phyloP scores from a whole-genome alignment of 2,888 invertebrate genomes.

The Thumatha senex region DNA sequence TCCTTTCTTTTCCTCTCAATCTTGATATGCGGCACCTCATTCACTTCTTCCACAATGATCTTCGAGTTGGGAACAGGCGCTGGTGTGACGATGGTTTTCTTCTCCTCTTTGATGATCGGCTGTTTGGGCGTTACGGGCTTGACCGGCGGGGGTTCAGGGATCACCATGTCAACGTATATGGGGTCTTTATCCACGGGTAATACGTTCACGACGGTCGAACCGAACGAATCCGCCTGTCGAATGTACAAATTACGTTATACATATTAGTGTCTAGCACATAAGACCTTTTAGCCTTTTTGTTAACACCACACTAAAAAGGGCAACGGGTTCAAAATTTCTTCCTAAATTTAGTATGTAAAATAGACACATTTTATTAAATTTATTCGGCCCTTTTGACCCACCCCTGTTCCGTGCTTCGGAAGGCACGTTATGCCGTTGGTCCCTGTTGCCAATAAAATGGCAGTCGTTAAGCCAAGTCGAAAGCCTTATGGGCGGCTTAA shows the following conservation, averaged over 20 bases:
- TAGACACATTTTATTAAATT: too few species aligned
- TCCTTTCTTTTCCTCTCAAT: conserved; percentile 42
- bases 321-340: too few species aligned
- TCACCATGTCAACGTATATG: conserved; percentile 46
- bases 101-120: conserved; percentile 17
- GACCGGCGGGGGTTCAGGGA: conserved; percentile 26
- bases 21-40: conserved; percentile 45
- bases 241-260: background rate
- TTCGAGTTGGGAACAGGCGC: conserved; percentile 46
- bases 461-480: too few species aligned
- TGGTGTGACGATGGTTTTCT: conserved; percentile 12
- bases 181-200: conserved; percentile 48
- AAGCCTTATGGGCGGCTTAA: too few species aligned
- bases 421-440: too few species aligned
- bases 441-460: too few species aligned
- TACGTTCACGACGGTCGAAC: conserved; percentile 58
- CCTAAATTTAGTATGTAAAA: too few species aligned
- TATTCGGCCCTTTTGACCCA: too few species aligned
- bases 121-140: conserved; percentile 16
- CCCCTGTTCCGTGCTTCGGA: background rate
- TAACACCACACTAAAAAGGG: too few species aligned
- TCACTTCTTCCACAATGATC: conserved; percentile 62
- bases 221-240: conserved; percentile 50
- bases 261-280: too few species aligned
- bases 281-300: too few species aligned